phyloP scores from a whole-genome alignment of 2,113 vertebrate genomes.

The Pycnonotus jocosus region DNA sequence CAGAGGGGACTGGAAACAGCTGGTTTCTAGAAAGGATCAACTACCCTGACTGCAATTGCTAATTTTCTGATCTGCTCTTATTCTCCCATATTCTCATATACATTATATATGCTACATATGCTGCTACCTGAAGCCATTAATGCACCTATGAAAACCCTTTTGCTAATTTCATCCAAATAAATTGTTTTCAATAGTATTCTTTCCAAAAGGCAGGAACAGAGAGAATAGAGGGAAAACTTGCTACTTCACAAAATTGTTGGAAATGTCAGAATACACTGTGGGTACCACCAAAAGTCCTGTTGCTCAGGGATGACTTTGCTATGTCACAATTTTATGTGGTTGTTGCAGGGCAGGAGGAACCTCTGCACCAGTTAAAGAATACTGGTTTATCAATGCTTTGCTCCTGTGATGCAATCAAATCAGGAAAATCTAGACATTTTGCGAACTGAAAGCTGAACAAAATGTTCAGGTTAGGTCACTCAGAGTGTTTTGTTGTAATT shows the following conservation, averaged over 20 bases:
- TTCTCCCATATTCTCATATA: background rate
- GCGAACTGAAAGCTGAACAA: background rate
- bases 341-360: background rate
- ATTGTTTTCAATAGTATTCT: background rate
- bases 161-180: background rate
- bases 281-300: background rate
- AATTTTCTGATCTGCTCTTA: background rate
- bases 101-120: background rate
- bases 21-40: background rate
- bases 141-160: background rate
- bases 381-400: background rate
- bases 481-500: background rate
- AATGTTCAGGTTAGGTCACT: background rate
- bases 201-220: background rate
- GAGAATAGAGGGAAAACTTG: background rate
- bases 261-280: background rate
- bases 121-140: background rate
- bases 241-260: background rate
- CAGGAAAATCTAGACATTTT: background rate
- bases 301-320: background rate
- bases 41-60: background rate
- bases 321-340: background rate
- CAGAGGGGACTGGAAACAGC: background rate
- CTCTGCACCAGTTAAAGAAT: background rate
- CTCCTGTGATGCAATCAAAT: background rate